Evolutionary conservation across 2,888 invertebrate species (phyloP).

Genomic region (Kryphioiulus occultus): DNA sequence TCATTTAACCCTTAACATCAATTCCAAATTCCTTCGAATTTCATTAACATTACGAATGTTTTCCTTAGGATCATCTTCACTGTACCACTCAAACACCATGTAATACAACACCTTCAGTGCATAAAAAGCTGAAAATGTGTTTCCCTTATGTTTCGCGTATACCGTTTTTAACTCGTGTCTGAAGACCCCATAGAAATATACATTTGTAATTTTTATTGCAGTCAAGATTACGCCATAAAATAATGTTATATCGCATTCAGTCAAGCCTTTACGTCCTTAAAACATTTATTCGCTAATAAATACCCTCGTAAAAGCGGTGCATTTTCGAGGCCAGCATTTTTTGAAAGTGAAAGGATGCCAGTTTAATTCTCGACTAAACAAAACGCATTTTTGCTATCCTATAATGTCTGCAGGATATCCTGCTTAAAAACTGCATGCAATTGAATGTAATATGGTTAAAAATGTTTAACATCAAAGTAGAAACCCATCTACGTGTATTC

Average conservation of each 20-base stretch:
- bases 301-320: background rate
- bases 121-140: background rate
- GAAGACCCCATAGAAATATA: background rate
- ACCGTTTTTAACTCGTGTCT: background rate
- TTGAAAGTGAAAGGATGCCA: background rate
- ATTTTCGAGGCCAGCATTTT: background rate
- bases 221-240: background rate
- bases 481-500: background rate
- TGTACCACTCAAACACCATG: no score
- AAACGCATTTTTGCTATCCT: background rate
- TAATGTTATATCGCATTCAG: background rate
- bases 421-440: background rate
- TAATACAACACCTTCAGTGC: background rate
- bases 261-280: conserved; percentile 21
- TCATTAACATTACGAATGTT: background rate
- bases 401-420: background rate
- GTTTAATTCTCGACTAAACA: background rate
- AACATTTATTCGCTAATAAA: background rate
- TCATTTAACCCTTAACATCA: background rate
- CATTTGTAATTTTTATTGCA: background rate
- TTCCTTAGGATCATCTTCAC: no score
- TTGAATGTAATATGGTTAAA: background rate
- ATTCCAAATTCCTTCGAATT: background rate
- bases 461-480: background rate
- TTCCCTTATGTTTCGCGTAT: background rate